These are phyloP conservation scores for Myotis yumanensis DNA, from an alignment of 2,113 vertebrate species.

Conservation along the genomic window DNA sequence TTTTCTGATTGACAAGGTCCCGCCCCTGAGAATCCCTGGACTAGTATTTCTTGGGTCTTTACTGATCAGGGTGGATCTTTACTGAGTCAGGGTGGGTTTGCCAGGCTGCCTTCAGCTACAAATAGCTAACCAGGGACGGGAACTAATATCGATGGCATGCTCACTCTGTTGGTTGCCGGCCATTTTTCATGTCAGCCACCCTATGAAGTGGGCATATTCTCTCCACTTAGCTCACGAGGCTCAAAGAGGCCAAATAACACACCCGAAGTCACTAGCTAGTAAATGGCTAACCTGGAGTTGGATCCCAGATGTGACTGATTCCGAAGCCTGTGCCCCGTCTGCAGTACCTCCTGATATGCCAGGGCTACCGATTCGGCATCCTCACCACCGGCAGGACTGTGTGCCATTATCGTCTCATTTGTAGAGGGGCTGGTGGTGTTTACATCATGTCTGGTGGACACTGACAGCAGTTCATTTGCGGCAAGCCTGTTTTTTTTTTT, in stretches of 20 bases:
- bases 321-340: neutral
- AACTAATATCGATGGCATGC: accelerated
- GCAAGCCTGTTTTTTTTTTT: too few relatives aligned
- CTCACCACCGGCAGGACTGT: accelerated
- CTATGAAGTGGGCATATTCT: accelerated
- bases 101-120: neutral
- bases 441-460: accelerated
- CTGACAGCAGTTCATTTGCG: neutral
- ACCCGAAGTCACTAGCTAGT: neutral
- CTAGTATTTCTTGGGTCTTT: neutral
- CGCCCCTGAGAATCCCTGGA: neutral
- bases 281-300: neutral
- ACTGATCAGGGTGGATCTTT: neutral
- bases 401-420: accelerated
- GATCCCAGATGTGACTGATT: neutral
- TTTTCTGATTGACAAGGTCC: neutral
- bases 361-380: neutral
- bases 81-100: neutral
- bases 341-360: too few relatives aligned
- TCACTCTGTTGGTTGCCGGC: too few relatives aligned
- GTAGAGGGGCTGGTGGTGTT: neutral
- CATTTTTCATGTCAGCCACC: neutral
- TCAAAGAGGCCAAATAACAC: too few relatives aligned
- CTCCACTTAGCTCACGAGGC: neutral
- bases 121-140: too few relatives aligned